A percentile compares a stretch with the other conserved stretches of the same genome.
Conservation (phyloP, 2,888 invertebrate species). For the Amphipoea oculea region DNA sequence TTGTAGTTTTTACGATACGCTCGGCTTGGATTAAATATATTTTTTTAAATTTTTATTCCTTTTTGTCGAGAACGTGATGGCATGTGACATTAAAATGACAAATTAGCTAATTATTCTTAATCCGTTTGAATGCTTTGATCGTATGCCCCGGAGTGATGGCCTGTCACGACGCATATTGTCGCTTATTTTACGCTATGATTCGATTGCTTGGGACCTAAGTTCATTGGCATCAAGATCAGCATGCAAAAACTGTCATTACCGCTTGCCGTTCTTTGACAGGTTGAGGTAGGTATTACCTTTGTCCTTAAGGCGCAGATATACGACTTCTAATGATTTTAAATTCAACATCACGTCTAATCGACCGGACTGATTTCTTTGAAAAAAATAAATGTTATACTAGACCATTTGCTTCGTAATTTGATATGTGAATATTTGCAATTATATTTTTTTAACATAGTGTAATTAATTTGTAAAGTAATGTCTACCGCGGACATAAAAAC, state of each 20-base stretch:
- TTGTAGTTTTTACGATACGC: constrained; percentile 89
- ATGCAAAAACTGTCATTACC: constrained; percentile 61
- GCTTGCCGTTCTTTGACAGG: constrained; percentile 15
- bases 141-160: constrained; percentile 78
- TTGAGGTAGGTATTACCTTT: constrained; percentile 30
- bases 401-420: no score
- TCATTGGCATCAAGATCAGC: constrained; percentile 73
- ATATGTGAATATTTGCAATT: no score
- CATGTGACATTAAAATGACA: constrained; percentile 91
- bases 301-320: no score
- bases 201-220: constrained; percentile 72
- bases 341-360: no score
- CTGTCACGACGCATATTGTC: constrained; percentile 79
- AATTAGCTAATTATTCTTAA: constrained; percentile 90
- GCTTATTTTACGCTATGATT: constrained; percentile 72
- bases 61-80: constrained; percentile 86
- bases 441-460: no score
- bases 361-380: no score
- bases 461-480: no score
- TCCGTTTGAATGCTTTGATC: constrained; percentile 87
- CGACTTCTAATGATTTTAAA: no score
- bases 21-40: constrained; percentile 86
- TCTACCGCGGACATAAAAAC: no score
- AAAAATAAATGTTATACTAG: no score
- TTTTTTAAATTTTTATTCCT: constrained; percentile 85